phyloP scores from a whole-genome alignment of 2,113 vertebrate genomes.

The Cheilinus undulatus region DNA sequence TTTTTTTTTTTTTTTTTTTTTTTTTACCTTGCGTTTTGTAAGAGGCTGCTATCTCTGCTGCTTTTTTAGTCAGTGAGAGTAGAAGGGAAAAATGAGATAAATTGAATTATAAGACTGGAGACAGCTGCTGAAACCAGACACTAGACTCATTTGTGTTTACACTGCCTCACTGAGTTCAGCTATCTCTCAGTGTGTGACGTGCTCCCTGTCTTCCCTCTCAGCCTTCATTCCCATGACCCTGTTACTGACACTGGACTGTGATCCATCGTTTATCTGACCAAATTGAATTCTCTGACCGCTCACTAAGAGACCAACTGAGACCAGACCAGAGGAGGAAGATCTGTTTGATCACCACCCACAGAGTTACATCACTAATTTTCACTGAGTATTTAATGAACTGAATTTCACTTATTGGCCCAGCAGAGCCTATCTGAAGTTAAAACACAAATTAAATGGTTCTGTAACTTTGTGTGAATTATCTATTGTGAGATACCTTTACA shows the following conservation, averaged over 20 bases:
- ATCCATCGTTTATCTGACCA: constrained; percentile 53
- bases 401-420: background rate
- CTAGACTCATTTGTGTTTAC: constrained; percentile 63
- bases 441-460: background rate
- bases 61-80: constrained; percentile 5
- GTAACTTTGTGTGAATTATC: background rate
- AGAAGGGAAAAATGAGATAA: constrained; percentile 18
- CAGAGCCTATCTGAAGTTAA: background rate
- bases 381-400: background rate
- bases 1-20: constrained; percentile 19
- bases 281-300: constrained; percentile 48
- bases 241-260: constrained; percentile 54
- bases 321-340: constrained; percentile 14
- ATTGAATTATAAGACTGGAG: constrained; percentile 41
- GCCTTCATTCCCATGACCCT: constrained; percentile 79
- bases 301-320: constrained; percentile 6
- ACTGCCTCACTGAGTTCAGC: constrained; percentile 52
- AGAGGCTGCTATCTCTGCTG: background rate
- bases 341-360: constrained; percentile 10
- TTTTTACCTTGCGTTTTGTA: background rate
- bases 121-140: constrained; percentile 71
- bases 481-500: constrained; percentile 89
- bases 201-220: constrained; percentile 41
- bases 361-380: background rate
- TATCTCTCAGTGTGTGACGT: constrained; percentile 51